Evolutionary conservation across 2,113 vertebrate genomes (phyloP).

Genomic region (Mesembrinibis cayennensis): DNA sequence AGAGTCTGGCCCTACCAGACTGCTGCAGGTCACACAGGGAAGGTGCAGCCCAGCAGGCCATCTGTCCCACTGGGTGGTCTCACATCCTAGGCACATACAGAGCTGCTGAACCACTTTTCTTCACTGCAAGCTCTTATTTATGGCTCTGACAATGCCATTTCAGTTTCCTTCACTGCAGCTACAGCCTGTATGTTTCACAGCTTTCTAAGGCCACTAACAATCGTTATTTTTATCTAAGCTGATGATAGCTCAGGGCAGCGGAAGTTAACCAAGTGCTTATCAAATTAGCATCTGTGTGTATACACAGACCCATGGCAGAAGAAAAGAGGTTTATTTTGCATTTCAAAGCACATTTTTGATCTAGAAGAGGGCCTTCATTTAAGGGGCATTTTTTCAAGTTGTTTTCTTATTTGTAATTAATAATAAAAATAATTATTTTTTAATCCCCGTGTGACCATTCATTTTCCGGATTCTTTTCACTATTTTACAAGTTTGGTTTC

Average conservation of each 20-base stretch:
- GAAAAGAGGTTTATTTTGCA: background rate
- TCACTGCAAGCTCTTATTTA: background rate
- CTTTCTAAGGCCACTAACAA: background rate
- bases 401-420: background rate
- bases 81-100: background rate
- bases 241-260: background rate
- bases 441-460: background rate
- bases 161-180: background rate
- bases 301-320: background rate
- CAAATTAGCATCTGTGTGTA: background rate
- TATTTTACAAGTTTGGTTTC: background rate
- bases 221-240: background rate
- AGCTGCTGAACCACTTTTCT: background rate
- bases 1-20: background rate
- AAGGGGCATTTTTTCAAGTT: background rate
- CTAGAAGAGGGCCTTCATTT: background rate
- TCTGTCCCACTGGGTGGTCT: background rate
- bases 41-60: rapidly evolving
- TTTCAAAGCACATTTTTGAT: slow-evolving; percentile 25
- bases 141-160: background rate
- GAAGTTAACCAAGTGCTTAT: background rate
- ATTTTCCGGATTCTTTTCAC: background rate
- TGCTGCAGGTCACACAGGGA: background rate
- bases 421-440: background rate
- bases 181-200: background rate